phyloP scores from a whole-genome alignment of 2,888 invertebrate species.

The Eupithecia abbreviata region DNA sequence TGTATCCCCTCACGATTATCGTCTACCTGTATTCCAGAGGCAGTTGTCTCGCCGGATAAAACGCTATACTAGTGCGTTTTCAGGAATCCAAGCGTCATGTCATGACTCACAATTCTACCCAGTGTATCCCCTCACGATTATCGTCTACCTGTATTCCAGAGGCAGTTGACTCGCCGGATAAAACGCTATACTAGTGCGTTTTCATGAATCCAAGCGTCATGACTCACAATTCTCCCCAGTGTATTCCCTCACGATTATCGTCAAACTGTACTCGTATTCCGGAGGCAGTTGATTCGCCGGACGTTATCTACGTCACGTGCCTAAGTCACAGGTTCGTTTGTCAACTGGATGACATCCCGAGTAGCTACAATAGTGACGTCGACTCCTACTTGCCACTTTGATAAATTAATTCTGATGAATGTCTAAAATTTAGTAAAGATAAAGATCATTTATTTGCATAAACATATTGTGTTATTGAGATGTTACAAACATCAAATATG shows the following conservation, averaged over 20 bases:
- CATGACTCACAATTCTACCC: slow-evolving; percentile 21
- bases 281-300: slow-evolving; percentile 68
- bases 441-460: too few species aligned
- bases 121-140: slow-evolving; percentile 55
- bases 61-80: background rate
- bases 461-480: too few species aligned
- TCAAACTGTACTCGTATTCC: slow-evolving; percentile 64
- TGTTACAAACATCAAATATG: too few species aligned
- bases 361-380: slow-evolving; percentile 44
- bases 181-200: too few species aligned
- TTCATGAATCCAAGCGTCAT: slow-evolving; percentile 3
- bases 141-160: slow-evolving; percentile 63
- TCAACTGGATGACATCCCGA: slow-evolving; percentile 56
- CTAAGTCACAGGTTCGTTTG: slow-evolving; percentile 63
- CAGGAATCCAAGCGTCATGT: slow-evolving; percentile 13
- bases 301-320: slow-evolving; percentile 68
- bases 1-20: slow-evolving; percentile 59
- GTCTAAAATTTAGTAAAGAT: too few species aligned
- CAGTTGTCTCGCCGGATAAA: slow-evolving; percentile 63
- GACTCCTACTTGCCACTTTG: slow-evolving; percentile 19
- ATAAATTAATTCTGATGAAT: slow-evolving; percentile 13
- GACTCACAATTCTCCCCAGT: slow-evolving; percentile 37
- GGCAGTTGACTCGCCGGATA: slow-evolving; percentile 65
- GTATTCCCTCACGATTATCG: slow-evolving; percentile 56
- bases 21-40: slow-evolving; percentile 51